phyloP scores from a whole-genome alignment of 2,888 invertebrate species.

The Drepanosiphum platanoidis region DNA sequence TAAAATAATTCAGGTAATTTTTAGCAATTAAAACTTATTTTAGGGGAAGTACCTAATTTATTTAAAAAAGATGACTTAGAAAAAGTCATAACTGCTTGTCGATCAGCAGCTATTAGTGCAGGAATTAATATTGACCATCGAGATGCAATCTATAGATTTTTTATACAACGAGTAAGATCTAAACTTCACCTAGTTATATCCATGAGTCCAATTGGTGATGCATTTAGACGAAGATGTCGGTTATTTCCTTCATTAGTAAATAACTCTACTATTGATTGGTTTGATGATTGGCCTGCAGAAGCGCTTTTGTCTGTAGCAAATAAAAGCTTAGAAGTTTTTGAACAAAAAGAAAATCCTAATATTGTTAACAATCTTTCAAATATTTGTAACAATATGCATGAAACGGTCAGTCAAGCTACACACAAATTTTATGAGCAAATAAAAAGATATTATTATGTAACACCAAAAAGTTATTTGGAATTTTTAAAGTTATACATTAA shows the following conservation, averaged over 20 bases:
- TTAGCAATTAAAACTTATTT: constrained; percentile 47
- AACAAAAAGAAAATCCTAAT: constrained; percentile 66
- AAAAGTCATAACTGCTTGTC: constrained; percentile 79
- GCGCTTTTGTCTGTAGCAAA: constrained; percentile 86
- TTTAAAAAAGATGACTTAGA: constrained; percentile 88
- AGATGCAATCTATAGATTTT: constrained; percentile 89
- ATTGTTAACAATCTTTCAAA: constrained; percentile 12
- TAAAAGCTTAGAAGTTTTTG: constrained; percentile 74
- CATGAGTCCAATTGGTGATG: constrained; percentile 91
- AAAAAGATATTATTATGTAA: constrained; percentile 85
- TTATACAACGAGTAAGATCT: constrained; percentile 84
- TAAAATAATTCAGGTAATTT: not conserved
- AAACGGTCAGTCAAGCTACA: constrained; percentile 67
- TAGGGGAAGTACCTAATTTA: constrained; percentile 90
- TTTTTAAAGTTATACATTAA: constrained; percentile 86
- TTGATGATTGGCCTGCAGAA: constrained; percentile 92
- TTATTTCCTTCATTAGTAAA: constrained; percentile 94
- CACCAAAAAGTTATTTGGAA: constrained; percentile 92
- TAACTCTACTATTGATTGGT: constrained; percentile 97
- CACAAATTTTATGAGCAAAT: constrained; percentile 79
- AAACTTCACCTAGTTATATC: constrained; percentile 89
- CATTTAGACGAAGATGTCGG: constrained; percentile 81
- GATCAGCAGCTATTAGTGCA: constrained; percentile 76
- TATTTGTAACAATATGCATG: constrained; percentile 42
- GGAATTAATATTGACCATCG: constrained; percentile 81